These are phyloP conservation scores for Stichopus horrens DNA, from an alignment of 53 echinoderm and acorn worm genomes.

Conservation along the genomic window DNA sequence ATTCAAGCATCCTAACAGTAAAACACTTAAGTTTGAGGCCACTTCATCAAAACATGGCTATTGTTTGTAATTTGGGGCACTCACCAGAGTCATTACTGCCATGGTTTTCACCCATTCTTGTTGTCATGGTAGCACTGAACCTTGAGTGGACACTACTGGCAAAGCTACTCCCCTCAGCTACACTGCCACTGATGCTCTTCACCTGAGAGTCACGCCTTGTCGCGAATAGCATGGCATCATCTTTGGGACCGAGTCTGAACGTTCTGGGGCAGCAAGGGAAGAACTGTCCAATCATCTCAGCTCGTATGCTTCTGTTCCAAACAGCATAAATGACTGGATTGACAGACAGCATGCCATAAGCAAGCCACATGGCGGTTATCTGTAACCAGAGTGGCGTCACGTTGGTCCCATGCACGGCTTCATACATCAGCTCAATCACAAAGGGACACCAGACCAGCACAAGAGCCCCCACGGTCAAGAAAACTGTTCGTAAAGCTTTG, in stretches of 20 bases:
- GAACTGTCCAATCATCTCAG: constrained; percentile 70
- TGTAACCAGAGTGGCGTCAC: constrained; percentile 58
- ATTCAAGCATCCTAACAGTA: too few species aligned
- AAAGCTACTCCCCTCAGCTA: constrained; percentile 61
- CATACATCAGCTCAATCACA: constrained; percentile 60
- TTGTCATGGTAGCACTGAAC: constrained; percentile 46
- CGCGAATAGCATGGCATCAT: constrained; percentile 53
- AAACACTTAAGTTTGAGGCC: too few species aligned
- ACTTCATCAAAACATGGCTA: not conserved
- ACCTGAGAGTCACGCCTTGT: constrained; percentile 61
- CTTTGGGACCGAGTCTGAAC: constrained; percentile 59
- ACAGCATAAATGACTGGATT: constrained; percentile 84
- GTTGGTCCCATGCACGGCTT: constrained; percentile 56
- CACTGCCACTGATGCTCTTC: constrained; percentile 81
- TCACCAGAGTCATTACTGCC: constrained; percentile 87
- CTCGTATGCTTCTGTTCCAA: constrained; percentile 87
- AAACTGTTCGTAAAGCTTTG: constrained; percentile 81
- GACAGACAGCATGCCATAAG: constrained; percentile 61
- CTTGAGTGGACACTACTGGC: constrained; percentile 40
- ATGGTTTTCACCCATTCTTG: constrained; percentile 51
- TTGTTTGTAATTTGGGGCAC: constrained; percentile 9
- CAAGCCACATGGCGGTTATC: constrained; percentile 57
- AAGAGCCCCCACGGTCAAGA: constrained; percentile 68
- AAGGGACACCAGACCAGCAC: constrained; percentile 73
- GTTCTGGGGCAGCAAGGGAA: constrained; percentile 64